A percentile compares a stretch with the other conserved stretches of the same genome.
Evolutionary conservation across 2,888 invertebrate genomes (phyloP).

Genomic region (Drosophila anomalata): DNA sequence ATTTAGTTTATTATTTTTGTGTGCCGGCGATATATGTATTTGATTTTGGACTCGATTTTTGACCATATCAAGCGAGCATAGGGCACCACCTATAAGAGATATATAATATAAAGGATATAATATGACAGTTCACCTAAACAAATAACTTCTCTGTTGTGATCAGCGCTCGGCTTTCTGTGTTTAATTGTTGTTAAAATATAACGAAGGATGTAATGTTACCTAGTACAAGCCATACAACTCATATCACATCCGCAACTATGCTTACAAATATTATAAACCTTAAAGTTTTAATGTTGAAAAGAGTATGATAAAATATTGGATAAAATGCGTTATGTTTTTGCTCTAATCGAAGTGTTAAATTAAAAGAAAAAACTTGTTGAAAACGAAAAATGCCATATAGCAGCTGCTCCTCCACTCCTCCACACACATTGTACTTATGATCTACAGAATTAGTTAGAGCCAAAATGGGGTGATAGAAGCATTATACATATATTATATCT

Average conservation of each 20-base stretch:
- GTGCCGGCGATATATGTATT: background rate
- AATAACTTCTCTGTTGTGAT: constrained; percentile 43
- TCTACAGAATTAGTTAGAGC: constrained; percentile 28
- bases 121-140: constrained; percentile 15
- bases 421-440: constrained; percentile 50
- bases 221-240: constrained; percentile 5
- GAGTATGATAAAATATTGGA: constrained; percentile 7
- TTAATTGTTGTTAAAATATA: constrained; percentile 23
- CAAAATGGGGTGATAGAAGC: constrained; percentile 1
- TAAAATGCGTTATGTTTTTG: constrained; percentile 29
- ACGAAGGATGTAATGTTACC: constrained; percentile 15
- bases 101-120: constrained; percentile 5
- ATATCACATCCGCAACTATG: constrained; percentile 26
- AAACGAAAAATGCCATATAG: constrained; percentile 11
- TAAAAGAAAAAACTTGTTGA: constrained; percentile 14
- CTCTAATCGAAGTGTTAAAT: constrained; percentile 25
- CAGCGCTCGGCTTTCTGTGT: constrained; percentile 46
- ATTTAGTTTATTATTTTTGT: background rate
- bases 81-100: constrained; percentile 35
- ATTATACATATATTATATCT: background rate
- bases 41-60: constrained; percentile 26
- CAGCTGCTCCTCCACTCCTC: constrained; percentile 6
- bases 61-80: constrained; percentile 35
- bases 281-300: constrained; percentile 34
- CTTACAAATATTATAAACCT: constrained; percentile 16